Evolutionary conservation across 1,140 invertebrate species (phyloP).

Genomic region (silkworm (Bombyx mori)): DNA sequence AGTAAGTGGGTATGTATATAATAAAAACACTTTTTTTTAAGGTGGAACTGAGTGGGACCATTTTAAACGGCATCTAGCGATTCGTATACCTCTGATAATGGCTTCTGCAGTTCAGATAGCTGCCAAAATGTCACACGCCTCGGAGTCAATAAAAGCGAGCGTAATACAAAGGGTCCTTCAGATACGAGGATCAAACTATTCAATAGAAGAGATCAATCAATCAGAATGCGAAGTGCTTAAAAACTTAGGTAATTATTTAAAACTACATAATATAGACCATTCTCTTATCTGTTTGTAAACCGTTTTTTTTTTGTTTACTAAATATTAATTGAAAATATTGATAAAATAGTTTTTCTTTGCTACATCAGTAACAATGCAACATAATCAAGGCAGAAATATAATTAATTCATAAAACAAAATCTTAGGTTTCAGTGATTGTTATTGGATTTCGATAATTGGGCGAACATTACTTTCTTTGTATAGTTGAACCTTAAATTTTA

Average conservation of each 20-base stretch:
- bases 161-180: conserved; percentile 4
- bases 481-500: too few relatives aligned
- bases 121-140: conserved; percentile 22
- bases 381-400: too few relatives aligned
- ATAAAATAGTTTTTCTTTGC: too few relatives aligned
- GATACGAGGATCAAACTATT: conserved; percentile 13
- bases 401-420: too few relatives aligned
- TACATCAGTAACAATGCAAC: too few relatives aligned
- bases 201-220: conserved; percentile 18
- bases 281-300: background rate
- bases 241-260: conserved; percentile 18
- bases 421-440: too few relatives aligned
- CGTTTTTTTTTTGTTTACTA: background rate
- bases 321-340: too few relatives aligned
- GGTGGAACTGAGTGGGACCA: conserved; percentile 10
- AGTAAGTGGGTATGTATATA: background rate
- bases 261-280: background rate
- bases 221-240: conserved; percentile 25
- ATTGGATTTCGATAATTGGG: too few relatives aligned
- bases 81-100: conserved; percentile 14
- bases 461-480: too few relatives aligned
- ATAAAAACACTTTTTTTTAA: conserved; percentile 3
- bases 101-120: conserved; percentile 24
- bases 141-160: conserved; percentile 10
- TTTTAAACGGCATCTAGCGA: conserved; percentile 10